Conservation (phyloP, 2,797 vertebrate genomes). For the Schizothorax lantsangensis region DNA sequence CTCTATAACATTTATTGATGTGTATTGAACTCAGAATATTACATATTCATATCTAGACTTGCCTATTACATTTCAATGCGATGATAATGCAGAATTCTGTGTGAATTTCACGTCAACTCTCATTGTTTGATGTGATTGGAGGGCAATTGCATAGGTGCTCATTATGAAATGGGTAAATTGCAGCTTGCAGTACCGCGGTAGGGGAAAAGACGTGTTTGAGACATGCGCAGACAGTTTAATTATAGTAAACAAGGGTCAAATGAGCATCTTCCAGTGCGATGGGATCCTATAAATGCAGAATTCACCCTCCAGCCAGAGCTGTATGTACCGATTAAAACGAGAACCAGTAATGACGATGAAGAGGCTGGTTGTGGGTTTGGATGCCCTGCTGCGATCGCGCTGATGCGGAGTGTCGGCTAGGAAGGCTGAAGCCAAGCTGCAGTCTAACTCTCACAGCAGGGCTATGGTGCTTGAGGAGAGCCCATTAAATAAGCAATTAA, state of each 20-base stretch:
- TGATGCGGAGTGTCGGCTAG: constrained; percentile 31
- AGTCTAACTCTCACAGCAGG: constrained; percentile 55
- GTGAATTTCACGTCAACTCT: background rate
- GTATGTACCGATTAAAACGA: background rate
- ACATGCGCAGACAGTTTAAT: constrained; percentile 13
- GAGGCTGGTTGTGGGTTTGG: constrained; percentile 12
- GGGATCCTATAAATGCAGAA: background rate
- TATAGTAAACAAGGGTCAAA: constrained; percentile 38
- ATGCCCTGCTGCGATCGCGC: constrained; percentile 40
- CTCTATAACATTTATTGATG: background rate
- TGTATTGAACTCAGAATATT: background rate
- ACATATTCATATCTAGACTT: background rate
- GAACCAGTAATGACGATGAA: background rate
- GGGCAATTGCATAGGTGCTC: constrained; percentile 3
- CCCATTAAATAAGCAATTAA: constrained; percentile 80
- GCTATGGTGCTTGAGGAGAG: constrained; percentile 60
- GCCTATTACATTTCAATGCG: background rate
- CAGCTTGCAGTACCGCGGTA: background rate
- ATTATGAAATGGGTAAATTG: constrained; percentile 35
- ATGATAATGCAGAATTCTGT: background rate
- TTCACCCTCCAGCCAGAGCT: constrained; percentile 7
- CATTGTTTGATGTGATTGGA: background rate
- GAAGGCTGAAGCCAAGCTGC: constrained; percentile 36
- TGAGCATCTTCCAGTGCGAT: background rate
- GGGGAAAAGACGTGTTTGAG: background rate